Evolutionary conservation across 2,888 invertebrate species (phyloP).

Genomic region (Pherbina coryleti): DNA sequence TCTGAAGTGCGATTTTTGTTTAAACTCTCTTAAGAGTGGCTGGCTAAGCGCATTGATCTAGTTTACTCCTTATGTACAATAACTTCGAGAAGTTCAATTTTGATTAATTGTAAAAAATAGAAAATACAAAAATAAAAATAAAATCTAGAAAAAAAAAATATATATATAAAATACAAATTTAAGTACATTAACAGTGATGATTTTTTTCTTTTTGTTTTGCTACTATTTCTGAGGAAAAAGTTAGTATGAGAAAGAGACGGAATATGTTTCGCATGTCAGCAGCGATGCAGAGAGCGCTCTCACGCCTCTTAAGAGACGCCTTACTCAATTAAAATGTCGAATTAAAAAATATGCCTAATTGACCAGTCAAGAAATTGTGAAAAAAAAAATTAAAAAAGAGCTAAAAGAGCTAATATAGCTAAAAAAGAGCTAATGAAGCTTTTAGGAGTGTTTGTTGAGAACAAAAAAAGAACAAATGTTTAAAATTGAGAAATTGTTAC

Average conservation of each 20-base stretch:
- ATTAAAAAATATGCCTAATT: background rate
- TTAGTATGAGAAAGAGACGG: background rate
- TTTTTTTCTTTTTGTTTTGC: background rate
- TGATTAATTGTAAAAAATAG: too few species aligned
- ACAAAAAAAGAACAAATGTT: background rate
- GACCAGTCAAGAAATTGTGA: background rate
- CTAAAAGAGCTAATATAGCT: background rate
- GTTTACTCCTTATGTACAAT: conserved; percentile 15
- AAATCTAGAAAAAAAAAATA: background rate
- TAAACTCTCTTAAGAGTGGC: background rate
- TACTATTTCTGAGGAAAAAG: background rate
- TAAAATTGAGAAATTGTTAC: background rate
- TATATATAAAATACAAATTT: background rate
- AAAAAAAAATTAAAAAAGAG: background rate
- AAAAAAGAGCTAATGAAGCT: background rate
- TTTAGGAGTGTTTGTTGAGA: background rate
- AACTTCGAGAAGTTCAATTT: background rate
- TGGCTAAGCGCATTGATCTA: background rate
- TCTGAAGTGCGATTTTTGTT: background rate
- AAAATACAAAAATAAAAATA: background rate
- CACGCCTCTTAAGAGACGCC: background rate
- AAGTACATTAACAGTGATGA: background rate
- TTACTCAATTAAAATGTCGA: background rate
- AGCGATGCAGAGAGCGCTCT: background rate
- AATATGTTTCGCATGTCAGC: background rate